phyloP scores from a whole-genome alignment of 2,888 invertebrate genomes.

The Pachycephus smyrnensis region DNA sequence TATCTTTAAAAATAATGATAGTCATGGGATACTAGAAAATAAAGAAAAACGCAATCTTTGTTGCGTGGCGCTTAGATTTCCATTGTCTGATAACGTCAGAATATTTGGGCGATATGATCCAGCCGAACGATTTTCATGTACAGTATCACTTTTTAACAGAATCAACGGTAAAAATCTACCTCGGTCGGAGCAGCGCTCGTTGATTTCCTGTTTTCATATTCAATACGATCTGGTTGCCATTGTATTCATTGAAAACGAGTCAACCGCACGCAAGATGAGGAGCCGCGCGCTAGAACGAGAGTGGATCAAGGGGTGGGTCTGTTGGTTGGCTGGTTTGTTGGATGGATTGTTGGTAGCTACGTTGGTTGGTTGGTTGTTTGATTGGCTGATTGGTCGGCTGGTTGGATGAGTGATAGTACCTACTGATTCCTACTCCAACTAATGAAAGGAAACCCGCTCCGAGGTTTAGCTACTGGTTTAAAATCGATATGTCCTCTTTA shows the following conservation, averaged over 20 bases:
- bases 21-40: neutral
- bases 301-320: constrained; percentile 49
- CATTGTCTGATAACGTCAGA: neutral
- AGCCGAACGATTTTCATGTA: neutral
- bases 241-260: constrained; percentile 67
- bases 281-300: constrained; percentile 54
- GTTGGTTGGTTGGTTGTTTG: constrained; percentile 50
- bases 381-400: constrained; percentile 53
- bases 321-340: neutral
- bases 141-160: constrained; percentile 31
- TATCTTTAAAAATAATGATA: no score
- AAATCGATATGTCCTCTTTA: constrained; percentile 62
- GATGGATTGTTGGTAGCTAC: constrained; percentile 19
- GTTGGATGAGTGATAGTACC: constrained; percentile 53
- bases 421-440: constrained; percentile 58
- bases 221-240: constrained; percentile 65
- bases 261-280: constrained; percentile 66
- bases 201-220: constrained; percentile 67
- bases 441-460: constrained; percentile 66
- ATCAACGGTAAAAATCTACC: constrained; percentile 39
- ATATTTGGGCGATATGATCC: neutral
- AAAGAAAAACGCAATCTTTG: neutral
- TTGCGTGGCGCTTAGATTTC: neutral
- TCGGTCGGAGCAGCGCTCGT: constrained; percentile 55
- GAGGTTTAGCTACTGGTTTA: constrained; percentile 58